Conservation (phyloP, 2,888 invertebrate genomes). For the Acrobasis suavella region DNA sequence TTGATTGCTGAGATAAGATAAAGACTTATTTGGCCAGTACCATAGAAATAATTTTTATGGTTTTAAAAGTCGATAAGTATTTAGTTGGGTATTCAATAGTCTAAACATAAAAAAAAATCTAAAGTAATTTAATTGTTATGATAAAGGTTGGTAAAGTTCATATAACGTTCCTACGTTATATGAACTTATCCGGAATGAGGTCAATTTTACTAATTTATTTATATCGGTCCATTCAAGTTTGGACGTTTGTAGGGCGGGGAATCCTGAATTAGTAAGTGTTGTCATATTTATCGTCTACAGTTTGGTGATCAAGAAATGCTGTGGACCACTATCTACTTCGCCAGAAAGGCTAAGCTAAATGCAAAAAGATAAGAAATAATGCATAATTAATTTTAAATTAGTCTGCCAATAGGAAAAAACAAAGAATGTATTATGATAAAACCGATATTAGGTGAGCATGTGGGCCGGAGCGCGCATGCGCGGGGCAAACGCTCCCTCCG, state of each 20-base stretch:
- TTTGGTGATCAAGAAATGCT: background rate
- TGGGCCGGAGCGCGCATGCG: slow-evolving; percentile 60
- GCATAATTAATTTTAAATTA: background rate
- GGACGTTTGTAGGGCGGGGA: slow-evolving; percentile 10
- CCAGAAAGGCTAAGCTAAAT: no score
- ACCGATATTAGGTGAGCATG: slow-evolving; percentile 65
- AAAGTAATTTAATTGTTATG: no score
- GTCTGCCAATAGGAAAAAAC: slow-evolving; percentile 45
- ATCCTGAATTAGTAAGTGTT: slow-evolving; percentile 14
- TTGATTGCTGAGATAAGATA: no score
- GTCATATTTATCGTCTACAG: background rate
- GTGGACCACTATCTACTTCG: no score
- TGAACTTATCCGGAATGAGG: background rate
- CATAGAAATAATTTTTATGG: no score
- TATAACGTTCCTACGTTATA: no score
- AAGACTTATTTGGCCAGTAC: no score
- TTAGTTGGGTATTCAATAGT: no score
- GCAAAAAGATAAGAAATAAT: background rate
- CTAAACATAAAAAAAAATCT: no score
- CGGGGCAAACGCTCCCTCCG: slow-evolving; percentile 57
- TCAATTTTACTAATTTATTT: slow-evolving; percentile 5
- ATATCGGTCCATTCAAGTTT: background rate
- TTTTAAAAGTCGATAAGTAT: no score
- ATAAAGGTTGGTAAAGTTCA: no score
- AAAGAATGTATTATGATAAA: slow-evolving; percentile 69